Conservation (phyloP, 1,140 invertebrate genomes). For the Hetaerina americana region DNA sequence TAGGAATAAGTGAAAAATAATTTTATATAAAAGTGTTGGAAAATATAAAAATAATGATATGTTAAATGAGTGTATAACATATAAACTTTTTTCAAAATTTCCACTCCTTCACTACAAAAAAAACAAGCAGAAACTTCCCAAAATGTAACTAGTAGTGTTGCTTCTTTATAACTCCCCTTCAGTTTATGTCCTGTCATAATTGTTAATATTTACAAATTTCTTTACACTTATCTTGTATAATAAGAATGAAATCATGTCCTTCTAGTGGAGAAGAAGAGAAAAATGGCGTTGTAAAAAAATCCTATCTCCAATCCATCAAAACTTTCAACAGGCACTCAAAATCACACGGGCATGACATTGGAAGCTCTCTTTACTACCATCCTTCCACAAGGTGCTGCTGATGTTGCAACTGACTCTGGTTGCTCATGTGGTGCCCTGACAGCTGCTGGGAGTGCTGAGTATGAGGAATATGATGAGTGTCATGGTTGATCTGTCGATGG, state of each 20-base stretch:
- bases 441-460: background rate
- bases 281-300: background rate
- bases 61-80: background rate
- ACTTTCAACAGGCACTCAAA: background rate
- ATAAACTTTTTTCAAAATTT: background rate
- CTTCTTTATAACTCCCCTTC: background rate
- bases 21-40: background rate
- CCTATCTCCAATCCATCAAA: background rate
- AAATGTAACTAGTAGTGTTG: too few species aligned
- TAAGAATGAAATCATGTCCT: too few species aligned
- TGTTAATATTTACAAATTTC: too few species aligned
- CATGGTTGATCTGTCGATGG: background rate
- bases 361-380: too few species aligned
- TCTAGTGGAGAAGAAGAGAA: background rate
- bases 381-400: background rate
- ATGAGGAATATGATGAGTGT: background rate
- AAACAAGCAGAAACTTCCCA: too few species aligned
- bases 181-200: too few species aligned
- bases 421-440: background rate
- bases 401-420: background rate
- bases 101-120: too few species aligned
- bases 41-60: constrained; percentile 1
- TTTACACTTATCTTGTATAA: too few species aligned
- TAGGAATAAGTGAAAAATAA: background rate
- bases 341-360: too few species aligned